These are phyloP conservation scores for Bruchidius siliquastri DNA, from an alignment of 2,888 invertebrate genomes.

Conservation along the genomic window DNA sequence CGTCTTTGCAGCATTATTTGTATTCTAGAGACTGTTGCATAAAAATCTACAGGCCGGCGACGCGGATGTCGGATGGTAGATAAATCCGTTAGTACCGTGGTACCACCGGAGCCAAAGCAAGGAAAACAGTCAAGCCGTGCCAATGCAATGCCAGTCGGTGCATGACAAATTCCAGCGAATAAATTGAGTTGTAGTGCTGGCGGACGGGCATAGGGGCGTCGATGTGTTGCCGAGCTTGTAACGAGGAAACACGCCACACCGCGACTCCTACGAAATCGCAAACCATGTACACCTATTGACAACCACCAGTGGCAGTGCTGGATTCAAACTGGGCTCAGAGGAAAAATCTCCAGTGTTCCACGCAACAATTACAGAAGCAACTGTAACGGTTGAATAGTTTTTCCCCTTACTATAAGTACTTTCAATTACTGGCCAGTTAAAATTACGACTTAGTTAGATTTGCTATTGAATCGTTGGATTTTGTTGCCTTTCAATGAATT, in stretches of 20 bases:
- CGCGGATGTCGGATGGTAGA: neutral
- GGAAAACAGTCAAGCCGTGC: no score
- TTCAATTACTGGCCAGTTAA: no score
- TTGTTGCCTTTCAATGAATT: no score
- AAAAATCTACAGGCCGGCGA: neutral
- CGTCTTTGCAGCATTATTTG: neutral
- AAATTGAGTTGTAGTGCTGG: neutral
- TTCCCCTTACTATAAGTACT: no score
- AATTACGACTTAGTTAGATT: no score
- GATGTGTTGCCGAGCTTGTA: constrained; percentile 10
- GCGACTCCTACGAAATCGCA: constrained; percentile 22
- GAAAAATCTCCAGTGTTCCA: no score
- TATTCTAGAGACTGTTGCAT: neutral
- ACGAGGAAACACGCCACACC: constrained; percentile 18
- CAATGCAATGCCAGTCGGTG: no score
- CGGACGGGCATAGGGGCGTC: neutral
- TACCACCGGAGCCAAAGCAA: no score
- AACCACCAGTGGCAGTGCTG: neutral
- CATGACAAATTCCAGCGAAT: neutral
- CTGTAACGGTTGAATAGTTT: no score
- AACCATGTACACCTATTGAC: constrained; percentile 6
- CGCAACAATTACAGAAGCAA: no score
- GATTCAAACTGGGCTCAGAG: no score
- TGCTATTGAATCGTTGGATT: no score
- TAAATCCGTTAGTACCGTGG: neutral